Evolutionary conservation across 2,888 invertebrate species (phyloP).

Genomic region (Chymomyza fuscimana): DNA sequence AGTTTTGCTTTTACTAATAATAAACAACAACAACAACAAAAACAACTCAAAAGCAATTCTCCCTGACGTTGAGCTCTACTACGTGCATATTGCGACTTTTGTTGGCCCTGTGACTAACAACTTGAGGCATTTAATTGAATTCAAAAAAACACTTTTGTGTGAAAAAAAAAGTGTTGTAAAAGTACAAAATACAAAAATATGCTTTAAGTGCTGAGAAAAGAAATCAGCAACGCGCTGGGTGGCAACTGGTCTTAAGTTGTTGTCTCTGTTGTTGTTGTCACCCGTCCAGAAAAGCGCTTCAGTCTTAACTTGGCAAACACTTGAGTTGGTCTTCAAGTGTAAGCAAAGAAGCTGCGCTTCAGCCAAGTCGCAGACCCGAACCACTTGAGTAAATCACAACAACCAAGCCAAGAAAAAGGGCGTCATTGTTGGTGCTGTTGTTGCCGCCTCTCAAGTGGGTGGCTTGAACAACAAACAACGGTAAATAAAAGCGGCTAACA

Average conservation of each 20-base stretch:
- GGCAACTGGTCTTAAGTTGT: slow-evolving; percentile 28
- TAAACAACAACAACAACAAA: slow-evolving; percentile 62
- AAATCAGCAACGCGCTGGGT: slow-evolving; percentile 62
- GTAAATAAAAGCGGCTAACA: slow-evolving; percentile 12
- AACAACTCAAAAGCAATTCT: slow-evolving; percentile 14
- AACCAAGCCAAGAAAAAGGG: slow-evolving; percentile 40
- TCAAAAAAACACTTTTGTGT: too few species aligned
- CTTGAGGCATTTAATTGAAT: slow-evolving; percentile 64
- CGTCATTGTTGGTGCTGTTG: slow-evolving; percentile 45
- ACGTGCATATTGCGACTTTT: slow-evolving; percentile 33
- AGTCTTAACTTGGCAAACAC: slow-evolving; percentile 55
- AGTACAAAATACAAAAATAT: background rate
- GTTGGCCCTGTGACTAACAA: slow-evolving; percentile 24
- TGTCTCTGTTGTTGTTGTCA: slow-evolving; percentile 42
- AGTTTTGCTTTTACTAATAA: slow-evolving; percentile 71
- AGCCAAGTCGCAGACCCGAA: slow-evolving; percentile 25
- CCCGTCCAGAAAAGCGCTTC: slow-evolving; percentile 13
- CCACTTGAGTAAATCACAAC: slow-evolving; percentile 49
- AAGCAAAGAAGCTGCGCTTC: slow-evolving; percentile 60
- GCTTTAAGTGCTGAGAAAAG: slow-evolving; percentile 50
- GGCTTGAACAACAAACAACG: slow-evolving; percentile 36
- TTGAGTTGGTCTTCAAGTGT: slow-evolving; percentile 46
- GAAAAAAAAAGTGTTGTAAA: too few species aligned
- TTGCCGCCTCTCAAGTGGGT: slow-evolving; percentile 47
- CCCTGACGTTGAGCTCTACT: background rate